phyloP scores from a whole-genome alignment of 2,113 vertebrate species.

The Callithrix jacchus region DNA sequence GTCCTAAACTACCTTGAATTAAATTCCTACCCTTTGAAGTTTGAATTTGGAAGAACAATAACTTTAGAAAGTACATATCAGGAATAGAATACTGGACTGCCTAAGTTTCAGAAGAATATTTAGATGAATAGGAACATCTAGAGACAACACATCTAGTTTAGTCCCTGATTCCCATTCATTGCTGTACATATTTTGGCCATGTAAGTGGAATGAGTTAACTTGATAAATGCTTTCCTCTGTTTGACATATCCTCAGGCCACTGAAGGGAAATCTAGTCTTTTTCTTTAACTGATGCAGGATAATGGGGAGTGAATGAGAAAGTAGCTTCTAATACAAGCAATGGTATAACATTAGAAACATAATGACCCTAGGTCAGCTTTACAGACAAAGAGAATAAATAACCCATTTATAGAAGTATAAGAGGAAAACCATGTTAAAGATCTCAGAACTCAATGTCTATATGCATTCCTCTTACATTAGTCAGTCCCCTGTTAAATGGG shows the following conservation, averaged over 20 bases:
- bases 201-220: conserved; percentile 12
- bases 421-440: conserved; percentile 62
- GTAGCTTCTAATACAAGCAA: conserved; percentile 24
- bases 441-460: conserved; percentile 63
- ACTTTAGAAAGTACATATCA: background rate
- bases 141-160: background rate
- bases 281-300: conserved; percentile 36
- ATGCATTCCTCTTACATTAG: conserved; percentile 67
- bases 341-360: conserved; percentile 71
- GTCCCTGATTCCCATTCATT: background rate
- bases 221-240: background rate
- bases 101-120: background rate
- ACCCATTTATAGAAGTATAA: conserved; percentile 57
- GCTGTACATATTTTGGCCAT: background rate
- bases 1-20: background rate
- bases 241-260: background rate
- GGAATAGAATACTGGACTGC: background rate
- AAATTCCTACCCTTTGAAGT: background rate
- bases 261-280: conserved; percentile 1
- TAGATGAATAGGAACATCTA: background rate
- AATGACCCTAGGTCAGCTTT: conserved; percentile 58
- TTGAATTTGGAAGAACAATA: background rate
- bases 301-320: conserved; percentile 24
- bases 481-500: conserved; percentile 57
- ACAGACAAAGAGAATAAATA: conserved; percentile 68